Base-by-base conservation (phyloP, 2,888 invertebrate genomes). In the Choristoneura rosaceana region DNA sequence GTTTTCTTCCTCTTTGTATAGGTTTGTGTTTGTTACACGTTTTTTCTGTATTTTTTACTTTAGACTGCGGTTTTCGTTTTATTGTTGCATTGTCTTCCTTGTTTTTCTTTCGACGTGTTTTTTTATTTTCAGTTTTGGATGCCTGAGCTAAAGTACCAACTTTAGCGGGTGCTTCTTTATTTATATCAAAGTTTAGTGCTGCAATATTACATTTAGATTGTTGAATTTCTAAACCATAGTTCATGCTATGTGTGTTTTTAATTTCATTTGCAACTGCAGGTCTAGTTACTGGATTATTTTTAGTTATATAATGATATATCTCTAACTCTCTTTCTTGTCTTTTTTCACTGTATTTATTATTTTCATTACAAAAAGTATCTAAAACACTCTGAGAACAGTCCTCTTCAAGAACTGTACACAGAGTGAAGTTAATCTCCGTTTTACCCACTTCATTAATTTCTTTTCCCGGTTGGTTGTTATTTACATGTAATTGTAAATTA, bases 1-100 rank as follows among this genome's bases (percentile, higher is more conserved):
- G 71, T 64, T 74, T 61, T 25, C 73, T 58, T 9, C 78, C 79
- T 65, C 78, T 76, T 70, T 43, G 76, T 12, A n/a, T 12, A 60
- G 60, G 33, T 34, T 17, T 41, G 41, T 52, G 5, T 61, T 25
- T 25, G 15, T 34, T 43, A 43, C 17, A 2, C 12, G 17, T 41
- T 59, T 59, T 17, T 1, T n/a, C 0, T 25, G 8, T 10, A 9
- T 55, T 55, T 12, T 55, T 55, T 25, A 50, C 15, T 17, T 38
- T 69, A 34, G 34, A 5, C 34, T 69, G 41, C 14, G 62, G 0
- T 25, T 12, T 62, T 62, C n/a, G 43, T 12, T 62, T 62, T 62
- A 33, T 14, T 34, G 34, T n/a, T 8, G 0, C 34, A 12, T 33
- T 58, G 17, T 52, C 33, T 34, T 9, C 7, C n/a, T 41, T 47